A percentile compares a stretch with the other conserved stretches of the same genome.
Evolutionary conservation across 2,113 vertebrate genomes (phyloP).

Genomic region (Gymnobelideus leadbeateri): DNA sequence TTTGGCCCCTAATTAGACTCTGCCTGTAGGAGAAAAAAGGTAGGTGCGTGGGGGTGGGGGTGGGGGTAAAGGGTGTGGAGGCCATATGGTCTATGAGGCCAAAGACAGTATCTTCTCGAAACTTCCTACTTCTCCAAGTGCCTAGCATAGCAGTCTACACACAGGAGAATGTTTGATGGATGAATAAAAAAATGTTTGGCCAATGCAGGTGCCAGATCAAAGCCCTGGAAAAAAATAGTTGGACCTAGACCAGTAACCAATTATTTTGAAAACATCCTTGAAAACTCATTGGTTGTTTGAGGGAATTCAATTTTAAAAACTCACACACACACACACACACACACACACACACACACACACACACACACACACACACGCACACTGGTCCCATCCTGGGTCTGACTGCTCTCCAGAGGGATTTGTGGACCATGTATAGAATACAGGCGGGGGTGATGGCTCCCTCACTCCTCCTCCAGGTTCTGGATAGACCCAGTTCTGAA

Average conservation of each 20-base stretch:
- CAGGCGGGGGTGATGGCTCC: background rate
- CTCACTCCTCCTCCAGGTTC: background rate
- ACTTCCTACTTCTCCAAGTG: background rate
- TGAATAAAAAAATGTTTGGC: background rate
- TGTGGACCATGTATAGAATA: background rate
- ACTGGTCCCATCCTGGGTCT: background rate
- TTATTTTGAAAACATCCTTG: conserved; percentile 5
- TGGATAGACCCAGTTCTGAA: background rate
- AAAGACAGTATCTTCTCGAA: background rate
- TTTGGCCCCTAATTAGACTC: background rate
- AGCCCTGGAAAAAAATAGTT: background rate
- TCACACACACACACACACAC: too few relatives aligned
- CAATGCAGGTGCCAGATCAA: background rate
- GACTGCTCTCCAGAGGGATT: too few relatives aligned
- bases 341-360: too few relatives aligned
- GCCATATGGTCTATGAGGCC: background rate
- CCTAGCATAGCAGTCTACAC: background rate
- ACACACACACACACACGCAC: background rate
- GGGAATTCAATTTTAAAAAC: background rate
- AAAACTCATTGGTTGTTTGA: background rate
- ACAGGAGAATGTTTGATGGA: background rate
- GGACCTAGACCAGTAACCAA: background rate
- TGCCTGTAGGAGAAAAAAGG: background rate
- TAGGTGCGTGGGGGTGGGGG: too few relatives aligned
- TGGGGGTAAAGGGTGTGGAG: too few relatives aligned